Conservation (phyloP, 2,888 invertebrate genomes). For the Tinea semifulvella region DNA sequence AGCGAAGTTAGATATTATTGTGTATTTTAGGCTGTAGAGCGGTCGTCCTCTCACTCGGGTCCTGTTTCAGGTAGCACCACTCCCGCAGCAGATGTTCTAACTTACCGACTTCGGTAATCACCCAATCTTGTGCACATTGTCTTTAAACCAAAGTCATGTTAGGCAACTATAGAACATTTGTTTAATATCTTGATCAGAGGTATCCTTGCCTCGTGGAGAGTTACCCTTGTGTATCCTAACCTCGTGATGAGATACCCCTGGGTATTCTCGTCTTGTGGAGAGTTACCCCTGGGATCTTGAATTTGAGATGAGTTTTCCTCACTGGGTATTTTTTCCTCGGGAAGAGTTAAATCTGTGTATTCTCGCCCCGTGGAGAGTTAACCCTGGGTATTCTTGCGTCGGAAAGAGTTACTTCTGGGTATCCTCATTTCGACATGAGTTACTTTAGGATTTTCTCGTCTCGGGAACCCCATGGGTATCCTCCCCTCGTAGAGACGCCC, state of each 20-base stretch:
- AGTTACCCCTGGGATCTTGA: no score
- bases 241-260: constrained; percentile 46
- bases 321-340: no score
- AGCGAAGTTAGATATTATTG: constrained; percentile 54
- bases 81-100: constrained; percentile 4
- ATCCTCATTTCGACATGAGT: no score
- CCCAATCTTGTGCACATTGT: constrained; percentile 1
- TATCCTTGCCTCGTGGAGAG: constrained; percentile 8
- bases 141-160: constrained; percentile 16
- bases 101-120: neutral
- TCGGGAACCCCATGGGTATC: constrained; percentile 10
- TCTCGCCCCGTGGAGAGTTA: no score
- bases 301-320: no score
- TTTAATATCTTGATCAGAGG: neutral
- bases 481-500: constrained; percentile 43
- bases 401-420: no score
- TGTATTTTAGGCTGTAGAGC: constrained; percentile 65
- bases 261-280: no score
- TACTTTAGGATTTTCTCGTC: no score
- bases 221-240: no score
- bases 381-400: no score
- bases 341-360: no score
- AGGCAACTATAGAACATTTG: neutral
- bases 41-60: constrained; percentile 45
- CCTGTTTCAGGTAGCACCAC: constrained; percentile 9